A percentile compares a stretch with the other conserved stretches of the same genome.
phyloP scores from a whole-genome alignment of 2,113 vertebrate species.

The Ardeotis arabs region DNA sequence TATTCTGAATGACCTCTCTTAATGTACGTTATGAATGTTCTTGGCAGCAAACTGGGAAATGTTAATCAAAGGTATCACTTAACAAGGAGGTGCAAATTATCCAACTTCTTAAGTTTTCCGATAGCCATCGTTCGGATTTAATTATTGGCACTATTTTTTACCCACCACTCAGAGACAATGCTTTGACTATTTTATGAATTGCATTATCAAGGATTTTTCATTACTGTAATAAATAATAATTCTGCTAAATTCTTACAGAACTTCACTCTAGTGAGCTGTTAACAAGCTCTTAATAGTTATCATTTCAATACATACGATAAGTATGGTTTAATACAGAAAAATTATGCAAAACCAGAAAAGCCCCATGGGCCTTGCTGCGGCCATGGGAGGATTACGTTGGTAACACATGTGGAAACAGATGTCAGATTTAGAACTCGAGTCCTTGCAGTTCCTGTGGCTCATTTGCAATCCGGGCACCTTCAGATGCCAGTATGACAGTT shows the following conservation, averaged over 20 bases:
- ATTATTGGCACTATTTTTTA: slow-evolving; percentile 22
- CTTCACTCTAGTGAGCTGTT: slow-evolving; percentile 20
- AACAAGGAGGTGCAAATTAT: slow-evolving; percentile 38
- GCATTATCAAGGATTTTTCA: slow-evolving; percentile 43
- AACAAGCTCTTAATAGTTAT: slow-evolving; percentile 29
- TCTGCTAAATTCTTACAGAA: not conserved
- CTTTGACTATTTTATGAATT: slow-evolving; percentile 23
- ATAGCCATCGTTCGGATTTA: slow-evolving; percentile 4
- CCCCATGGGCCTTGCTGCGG: not conserved
- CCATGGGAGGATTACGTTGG: not conserved
- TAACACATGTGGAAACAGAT: not conserved
- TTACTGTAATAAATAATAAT: slow-evolving; percentile 47
- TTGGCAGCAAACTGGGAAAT: slow-evolving; percentile 12
- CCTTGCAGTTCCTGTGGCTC: not conserved
- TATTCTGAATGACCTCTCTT: not conserved
- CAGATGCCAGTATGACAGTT: not conserved
- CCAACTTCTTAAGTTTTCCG: not conserved
- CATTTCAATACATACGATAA: slow-evolving; percentile 26
- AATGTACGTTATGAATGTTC: slow-evolving; percentile 16
- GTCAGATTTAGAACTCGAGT: not conserved
- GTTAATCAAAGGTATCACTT: slow-evolving; percentile 54
- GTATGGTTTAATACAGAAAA: not conserved
- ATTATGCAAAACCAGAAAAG: not conserved
- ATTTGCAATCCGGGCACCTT: not conserved
- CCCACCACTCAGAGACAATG: not conserved